phyloP scores from a whole-genome alignment of 2,888 invertebrate genomes.

The Drosophila vallismaia region DNA sequence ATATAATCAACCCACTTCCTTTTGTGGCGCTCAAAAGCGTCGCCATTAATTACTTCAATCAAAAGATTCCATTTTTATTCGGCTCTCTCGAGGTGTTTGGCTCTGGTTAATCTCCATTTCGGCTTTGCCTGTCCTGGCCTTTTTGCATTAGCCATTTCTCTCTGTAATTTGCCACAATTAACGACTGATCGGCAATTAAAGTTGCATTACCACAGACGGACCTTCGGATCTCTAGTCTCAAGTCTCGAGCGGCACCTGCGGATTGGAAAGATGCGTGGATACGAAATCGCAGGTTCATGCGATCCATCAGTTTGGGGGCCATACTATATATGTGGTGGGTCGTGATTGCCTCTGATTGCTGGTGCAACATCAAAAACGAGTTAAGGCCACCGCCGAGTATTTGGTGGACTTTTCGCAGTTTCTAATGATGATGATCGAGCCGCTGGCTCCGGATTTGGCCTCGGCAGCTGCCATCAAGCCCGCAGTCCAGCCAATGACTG shows the following conservation, averaged over 20 bases:
- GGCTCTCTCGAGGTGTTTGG: not conserved
- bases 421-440: conserved; percentile 72
- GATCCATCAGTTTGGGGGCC: conserved; percentile 35
- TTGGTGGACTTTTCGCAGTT: conserved; percentile 74
- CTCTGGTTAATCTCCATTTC: conserved; percentile 22
- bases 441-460: conserved; percentile 41
- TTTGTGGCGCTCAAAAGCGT: conserved; percentile 62
- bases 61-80: conserved; percentile 54
- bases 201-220: conserved; percentile 65
- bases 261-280: conserved; percentile 62
- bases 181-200: conserved; percentile 77
- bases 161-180: conserved; percentile 74
- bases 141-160: conserved; percentile 59
- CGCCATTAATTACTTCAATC: conserved; percentile 69
- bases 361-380: conserved; percentile 69
- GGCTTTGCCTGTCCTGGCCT: conserved; percentile 26
- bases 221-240: too few relatives aligned
- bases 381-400: conserved; percentile 69
- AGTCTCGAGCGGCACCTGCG: conserved; percentile 63
- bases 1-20: conserved; percentile 38
- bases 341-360: conserved; percentile 50
- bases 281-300: conserved; percentile 48
- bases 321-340: conserved; percentile 30
- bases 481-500: conserved; percentile 12
- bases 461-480: conserved; percentile 31